phyloP scores from a whole-genome alignment of 1,140 invertebrate species.

The Lamellibrachia luymesi region DNA sequence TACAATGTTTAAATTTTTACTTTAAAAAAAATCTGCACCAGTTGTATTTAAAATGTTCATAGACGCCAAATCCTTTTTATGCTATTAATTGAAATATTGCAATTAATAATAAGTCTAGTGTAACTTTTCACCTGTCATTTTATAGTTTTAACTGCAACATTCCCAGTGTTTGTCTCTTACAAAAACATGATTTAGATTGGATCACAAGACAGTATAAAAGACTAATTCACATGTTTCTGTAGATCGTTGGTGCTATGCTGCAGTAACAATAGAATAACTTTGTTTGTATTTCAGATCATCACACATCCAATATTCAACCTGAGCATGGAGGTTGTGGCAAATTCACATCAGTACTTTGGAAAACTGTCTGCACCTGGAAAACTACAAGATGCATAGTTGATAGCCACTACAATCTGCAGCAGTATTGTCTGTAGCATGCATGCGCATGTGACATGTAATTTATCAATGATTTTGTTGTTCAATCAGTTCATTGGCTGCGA shows the following conservation, averaged over 20 bases:
- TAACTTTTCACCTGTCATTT: background rate
- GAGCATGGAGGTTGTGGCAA: constrained; percentile 57
- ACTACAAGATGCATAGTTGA: background rate
- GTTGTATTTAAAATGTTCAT: too few relatives aligned
- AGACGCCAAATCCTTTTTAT: too few relatives aligned
- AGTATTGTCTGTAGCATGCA: too few relatives aligned
- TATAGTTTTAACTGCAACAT: background rate
- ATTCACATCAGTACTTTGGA: constrained; percentile 51
- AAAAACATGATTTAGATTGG: background rate
- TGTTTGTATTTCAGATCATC: constrained; percentile 50
- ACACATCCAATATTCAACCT: constrained; percentile 72
- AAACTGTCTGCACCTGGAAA: constrained; percentile 32
- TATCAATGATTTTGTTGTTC: background rate
- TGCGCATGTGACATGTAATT: background rate
- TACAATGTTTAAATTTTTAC: too few relatives aligned
- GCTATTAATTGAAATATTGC: background rate
- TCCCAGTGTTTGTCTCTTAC: background rate
- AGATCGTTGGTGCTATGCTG: background rate
- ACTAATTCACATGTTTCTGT: background rate
- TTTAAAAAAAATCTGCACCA: too few relatives aligned
- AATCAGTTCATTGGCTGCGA: background rate
- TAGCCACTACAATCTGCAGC: background rate
- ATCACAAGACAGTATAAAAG: background rate
- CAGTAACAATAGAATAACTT: background rate
- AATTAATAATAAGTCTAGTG: background rate